Conservation (phyloP, 2,888 invertebrate species). For the Tanaodytes sp. region DNA sequence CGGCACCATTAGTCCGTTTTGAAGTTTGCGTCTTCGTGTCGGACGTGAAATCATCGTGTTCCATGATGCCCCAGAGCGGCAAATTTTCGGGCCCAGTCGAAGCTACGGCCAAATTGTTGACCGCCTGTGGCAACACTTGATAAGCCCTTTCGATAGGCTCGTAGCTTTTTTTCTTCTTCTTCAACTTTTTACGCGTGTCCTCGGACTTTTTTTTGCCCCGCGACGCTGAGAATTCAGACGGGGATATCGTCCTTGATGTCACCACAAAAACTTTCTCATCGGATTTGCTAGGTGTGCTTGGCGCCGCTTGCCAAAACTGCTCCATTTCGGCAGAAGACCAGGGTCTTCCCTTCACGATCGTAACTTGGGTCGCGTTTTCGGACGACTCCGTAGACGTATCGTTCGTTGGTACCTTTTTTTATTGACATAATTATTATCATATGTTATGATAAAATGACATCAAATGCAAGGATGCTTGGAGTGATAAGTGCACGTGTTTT, state of each 20-base stretch:
- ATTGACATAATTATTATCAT: not conserved
- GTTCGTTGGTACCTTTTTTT: constrained; percentile 22
- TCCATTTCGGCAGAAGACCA: constrained; percentile 42
- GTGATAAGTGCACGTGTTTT: not conserved
- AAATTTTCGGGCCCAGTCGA: constrained; percentile 66
- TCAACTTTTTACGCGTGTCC: constrained; percentile 53
- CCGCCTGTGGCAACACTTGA: constrained; percentile 70
- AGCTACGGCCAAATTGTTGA: constrained; percentile 69
- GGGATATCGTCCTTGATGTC: constrained; percentile 79
- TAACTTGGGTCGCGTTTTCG: constrained; percentile 31
- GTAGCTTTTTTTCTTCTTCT: constrained; percentile 54
- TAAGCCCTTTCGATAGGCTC: constrained; percentile 68
- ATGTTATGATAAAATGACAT: not conserved
- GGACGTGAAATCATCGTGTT: constrained; percentile 67
- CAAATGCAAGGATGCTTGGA: not conserved
- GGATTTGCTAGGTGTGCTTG: constrained; percentile 68
- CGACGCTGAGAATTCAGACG: constrained; percentile 12
- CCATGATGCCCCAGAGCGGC: constrained; percentile 71
- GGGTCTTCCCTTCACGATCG: constrained; percentile 42
- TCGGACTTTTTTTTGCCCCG: constrained; percentile 62
- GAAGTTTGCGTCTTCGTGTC: constrained; percentile 48
- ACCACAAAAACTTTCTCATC: constrained; percentile 88
- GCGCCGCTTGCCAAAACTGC: constrained; percentile 32
- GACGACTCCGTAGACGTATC: constrained; percentile 26
- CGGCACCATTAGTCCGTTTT: constrained; percentile 26